Evolutionary conservation across 2,113 vertebrate genomes (phyloP), one percentile per base, ranked within the genome.

Genomic region (Sula dactylatra): DNA sequence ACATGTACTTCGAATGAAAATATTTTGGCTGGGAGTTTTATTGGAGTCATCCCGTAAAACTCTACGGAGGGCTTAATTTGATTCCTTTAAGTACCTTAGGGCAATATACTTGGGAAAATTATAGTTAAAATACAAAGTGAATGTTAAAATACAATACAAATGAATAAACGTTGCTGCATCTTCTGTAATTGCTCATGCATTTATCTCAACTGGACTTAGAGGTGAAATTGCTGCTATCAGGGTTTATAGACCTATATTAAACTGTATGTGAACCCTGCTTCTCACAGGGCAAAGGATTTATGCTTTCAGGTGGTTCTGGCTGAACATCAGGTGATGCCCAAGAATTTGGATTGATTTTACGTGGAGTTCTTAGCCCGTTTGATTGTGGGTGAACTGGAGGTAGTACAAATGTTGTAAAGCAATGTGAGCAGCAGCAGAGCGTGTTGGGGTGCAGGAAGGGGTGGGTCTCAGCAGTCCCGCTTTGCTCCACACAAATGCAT

Each of bases 341-440:
- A 52, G 50, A 50, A 67, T 50, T 55, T 49, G 52, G 38, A 29
- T 31, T 79, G 21, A 21, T 66, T 82, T 81, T 32, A 40, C 0
- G 0, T 26, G 36, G 31, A 45, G 49, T 54, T 88, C 6, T 4
- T 44, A n/a, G 49, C 21, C 36, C 11, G 1, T 82, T 45, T 62
- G 38, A 10, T 42, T 38, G 50, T 29, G 18, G 55, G 54, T 49
- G 25, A 13, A 11, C 13, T 42, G 56, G 29, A 45, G 22, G 15
- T 49, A 40, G 8, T 2, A 6, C 0, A 0, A 34, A 17, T 14
- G 24, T 4, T 36, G 7, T 3, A n/a, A 52, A 54, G 8, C 2
- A 0, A n/a, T 24, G 27, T 1, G 5, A 45, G 72, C 47, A 77
- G 34, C 40, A 61, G 58, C 50, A 66, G 72, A 40, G 32, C 1